phyloP scores from a whole-genome alignment of 2,888 invertebrate genomes.

The Netelia inedita region DNA sequence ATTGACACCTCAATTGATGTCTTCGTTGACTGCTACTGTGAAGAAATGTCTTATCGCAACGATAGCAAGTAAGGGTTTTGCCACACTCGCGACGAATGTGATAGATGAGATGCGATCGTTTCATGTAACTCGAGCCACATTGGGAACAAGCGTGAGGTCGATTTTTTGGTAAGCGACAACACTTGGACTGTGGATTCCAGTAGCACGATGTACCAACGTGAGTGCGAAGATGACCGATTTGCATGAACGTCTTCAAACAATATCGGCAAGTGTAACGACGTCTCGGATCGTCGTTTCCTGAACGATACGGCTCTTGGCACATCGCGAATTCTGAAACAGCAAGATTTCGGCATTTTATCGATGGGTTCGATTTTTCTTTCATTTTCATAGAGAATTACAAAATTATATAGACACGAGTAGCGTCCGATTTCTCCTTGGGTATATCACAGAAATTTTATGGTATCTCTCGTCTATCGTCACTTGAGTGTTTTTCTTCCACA shows the following conservation, averaged over 20 bases:
- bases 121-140: slow-evolving; percentile 77
- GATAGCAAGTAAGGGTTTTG: slow-evolving; percentile 73
- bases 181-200: slow-evolving; percentile 75
- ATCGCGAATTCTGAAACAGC: slow-evolving; percentile 61
- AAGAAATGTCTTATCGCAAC: slow-evolving; percentile 75
- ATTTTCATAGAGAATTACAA: not conserved
- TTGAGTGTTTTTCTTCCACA: not conserved
- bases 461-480: not conserved
- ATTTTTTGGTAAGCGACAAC: slow-evolving; percentile 68
- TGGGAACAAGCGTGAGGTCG: slow-evolving; percentile 74
- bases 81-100: slow-evolving; percentile 80
- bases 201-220: slow-evolving; percentile 74
- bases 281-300: slow-evolving; percentile 48
- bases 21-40: slow-evolving; percentile 75
- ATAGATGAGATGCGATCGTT: slow-evolving; percentile 75
- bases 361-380: slow-evolving; percentile 10
- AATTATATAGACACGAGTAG: not conserved
- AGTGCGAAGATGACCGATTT: slow-evolving; percentile 67
- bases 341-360: slow-evolving; percentile 19
- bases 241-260: slow-evolving; percentile 75
- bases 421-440: not conserved
- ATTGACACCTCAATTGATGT: slow-evolving; percentile 68
- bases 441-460: not conserved
- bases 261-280: slow-evolving; percentile 71
- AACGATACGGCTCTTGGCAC: not conserved